Base-by-base conservation (phyloP, 35 echinoderm and acorn worm genomes). In the Chiridota heheva region DNA sequence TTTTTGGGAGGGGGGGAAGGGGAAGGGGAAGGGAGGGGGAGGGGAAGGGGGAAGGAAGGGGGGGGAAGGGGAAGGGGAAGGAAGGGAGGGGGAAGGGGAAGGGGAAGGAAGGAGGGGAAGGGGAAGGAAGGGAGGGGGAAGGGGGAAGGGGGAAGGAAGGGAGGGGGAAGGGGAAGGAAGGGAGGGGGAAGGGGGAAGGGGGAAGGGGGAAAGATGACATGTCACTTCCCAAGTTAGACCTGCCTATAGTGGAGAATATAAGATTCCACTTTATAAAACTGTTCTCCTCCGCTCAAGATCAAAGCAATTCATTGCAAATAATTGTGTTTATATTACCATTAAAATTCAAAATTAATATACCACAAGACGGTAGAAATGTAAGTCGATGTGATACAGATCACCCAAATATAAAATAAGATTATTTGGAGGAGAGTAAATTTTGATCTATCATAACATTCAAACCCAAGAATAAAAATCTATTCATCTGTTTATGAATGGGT, bases 91-190 rank as follows among this genome's bases (percentile, higher is more conserved):
- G 10, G n/a, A 12, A n/a, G n/a, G 47, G 47, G n/a, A 53, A 10
- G n/a, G 47, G 47, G n/a, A 53, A n/a, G n/a, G n/a, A 53, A 53
- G n/a, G 47, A n/a, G n/a, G n/a, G 47, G n/a, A 53, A n/a, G n/a
- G 47, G 47, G 47, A 53, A n/a, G n/a, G 47, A n/a, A 53, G n/a
- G 47, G n/a, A 53, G 47, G 47, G 47, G n/a, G n/a, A n/a, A 53
- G n/a, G 47, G n/a, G 47, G n/a, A 53, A n/a, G n/a, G n/a, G 47
- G n/a, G n/a, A n/a, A 53, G n/a, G 47, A 53, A n/a, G n/a, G 47
- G 47, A 53, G 47, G n/a, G 47, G 47, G n/a, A 53, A n/a, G n/a
- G 47, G 47, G n/a, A 53, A 53, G n/a, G 47, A n/a, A 53, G n/a
- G 47, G n/a, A n/a, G n/a, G n/a, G 10, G n/a, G 47, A 53, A 53